These are phyloP conservation scores for Protomyctophum bolini DNA, from an alignment of 2,113 vertebrate genomes.

Conservation along the genomic window DNA sequence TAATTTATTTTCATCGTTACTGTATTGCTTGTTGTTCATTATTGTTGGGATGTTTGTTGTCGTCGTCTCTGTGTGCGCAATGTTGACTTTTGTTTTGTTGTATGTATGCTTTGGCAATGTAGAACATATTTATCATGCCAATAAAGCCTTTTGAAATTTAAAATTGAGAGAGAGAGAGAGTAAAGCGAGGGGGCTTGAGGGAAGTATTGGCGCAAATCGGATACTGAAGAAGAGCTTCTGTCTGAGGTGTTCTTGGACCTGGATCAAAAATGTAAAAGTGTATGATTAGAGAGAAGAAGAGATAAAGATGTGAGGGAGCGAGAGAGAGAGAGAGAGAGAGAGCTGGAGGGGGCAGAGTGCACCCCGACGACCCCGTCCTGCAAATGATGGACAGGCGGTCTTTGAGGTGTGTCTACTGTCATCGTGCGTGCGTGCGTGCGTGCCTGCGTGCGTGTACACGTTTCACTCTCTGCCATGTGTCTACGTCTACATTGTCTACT, in stretches of 20 bases:
- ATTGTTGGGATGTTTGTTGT: no score
- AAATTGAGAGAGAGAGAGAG: no score
- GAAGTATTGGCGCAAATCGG: neutral
- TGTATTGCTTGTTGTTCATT: no score
- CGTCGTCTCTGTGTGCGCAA: no score
- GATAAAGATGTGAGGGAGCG: neutral
- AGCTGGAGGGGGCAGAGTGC: neutral
- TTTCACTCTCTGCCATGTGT: neutral
- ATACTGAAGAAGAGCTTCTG: slow-evolving; percentile 7
- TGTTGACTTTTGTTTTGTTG: no score
- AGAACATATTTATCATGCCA: no score
- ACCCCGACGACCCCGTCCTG: neutral
- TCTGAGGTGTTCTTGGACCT: slow-evolving; percentile 24
- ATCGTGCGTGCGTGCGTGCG: neutral
- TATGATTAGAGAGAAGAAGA: slow-evolving; percentile 20
- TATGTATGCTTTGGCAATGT: no score
- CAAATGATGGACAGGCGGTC: neutral
- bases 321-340: neutral
- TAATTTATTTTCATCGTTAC: no score
- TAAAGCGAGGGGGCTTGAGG: neutral
- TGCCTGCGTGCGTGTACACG: neutral
- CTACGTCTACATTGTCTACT: neutral
- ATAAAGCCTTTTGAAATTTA: no score
- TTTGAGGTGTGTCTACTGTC: slow-evolving; percentile 28
- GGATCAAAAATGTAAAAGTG: slow-evolving; percentile 21